phyloP scores from a whole-genome alignment of 1,140 invertebrate genomes.

The Drosophila malerkotliana region DNA sequence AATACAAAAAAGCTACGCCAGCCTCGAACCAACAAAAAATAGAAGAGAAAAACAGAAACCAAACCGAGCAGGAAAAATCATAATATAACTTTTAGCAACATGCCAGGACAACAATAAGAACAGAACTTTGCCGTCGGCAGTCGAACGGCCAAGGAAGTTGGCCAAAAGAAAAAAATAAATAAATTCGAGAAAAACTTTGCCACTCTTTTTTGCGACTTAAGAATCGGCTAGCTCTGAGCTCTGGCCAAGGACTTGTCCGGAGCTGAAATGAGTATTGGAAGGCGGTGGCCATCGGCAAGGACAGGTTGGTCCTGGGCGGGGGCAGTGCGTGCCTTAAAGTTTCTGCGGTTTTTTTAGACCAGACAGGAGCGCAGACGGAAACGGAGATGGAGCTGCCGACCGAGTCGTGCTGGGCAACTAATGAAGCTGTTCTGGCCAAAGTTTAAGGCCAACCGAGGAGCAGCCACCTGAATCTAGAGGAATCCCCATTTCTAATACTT shows the following conservation, averaged over 20 bases:
- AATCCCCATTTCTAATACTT: conserved; percentile 8
- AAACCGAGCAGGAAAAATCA: conserved; percentile 62
- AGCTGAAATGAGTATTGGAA: neutral
- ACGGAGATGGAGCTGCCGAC: conserved; percentile 26
- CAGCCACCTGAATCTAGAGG: conserved; percentile 27
- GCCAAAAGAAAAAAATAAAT: conserved; percentile 24
- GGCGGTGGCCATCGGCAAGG: conserved; percentile 1
- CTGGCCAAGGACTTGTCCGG: conserved; percentile 38
- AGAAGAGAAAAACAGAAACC: conserved; percentile 33
- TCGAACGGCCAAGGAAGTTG: conserved; percentile 26
- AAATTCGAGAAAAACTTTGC: conserved; percentile 65
- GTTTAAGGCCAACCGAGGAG: conserved; percentile 20
- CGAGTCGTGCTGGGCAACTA: conserved; percentile 68
- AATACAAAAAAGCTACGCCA: conserved; percentile 28
- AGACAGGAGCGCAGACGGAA: conserved; percentile 41
- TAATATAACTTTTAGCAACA: conserved; percentile 77
- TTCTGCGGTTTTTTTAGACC: conserved; percentile 52
- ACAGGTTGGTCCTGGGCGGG: conserved; percentile 37
- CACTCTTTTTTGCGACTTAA: conserved; percentile 60
- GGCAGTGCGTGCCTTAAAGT: conserved; percentile 72
- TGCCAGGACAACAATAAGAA: conserved; percentile 60
- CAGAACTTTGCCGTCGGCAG: conserved; percentile 48
- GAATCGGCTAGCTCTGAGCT: conserved; percentile 43
- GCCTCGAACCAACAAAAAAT: neutral
- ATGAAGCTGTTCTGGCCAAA: conserved; percentile 63